Evolutionary conservation across 1,140 invertebrate genomes (phyloP).

Genomic region (Saccostrea echinata): DNA sequence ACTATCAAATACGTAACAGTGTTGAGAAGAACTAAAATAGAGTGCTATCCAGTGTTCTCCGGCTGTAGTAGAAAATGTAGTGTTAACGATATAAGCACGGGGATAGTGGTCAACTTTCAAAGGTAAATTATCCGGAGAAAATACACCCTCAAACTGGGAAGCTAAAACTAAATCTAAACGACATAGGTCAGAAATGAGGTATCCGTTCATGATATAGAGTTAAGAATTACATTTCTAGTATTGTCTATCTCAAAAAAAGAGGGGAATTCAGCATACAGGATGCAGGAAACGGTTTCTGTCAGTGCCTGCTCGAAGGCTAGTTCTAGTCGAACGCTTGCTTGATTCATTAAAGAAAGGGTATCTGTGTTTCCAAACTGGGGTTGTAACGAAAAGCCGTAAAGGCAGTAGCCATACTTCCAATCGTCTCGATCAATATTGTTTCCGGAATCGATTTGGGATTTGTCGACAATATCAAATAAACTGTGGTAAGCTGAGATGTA

Average conservation of each 20-base stretch:
- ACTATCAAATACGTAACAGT: background rate
- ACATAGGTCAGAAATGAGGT: background rate
- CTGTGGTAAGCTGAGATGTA: slow-evolving; percentile 29
- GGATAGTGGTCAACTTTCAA: background rate
- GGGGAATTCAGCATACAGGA: background rate
- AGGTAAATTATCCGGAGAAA: slow-evolving; percentile 24
- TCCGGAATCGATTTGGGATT: slow-evolving; percentile 28
- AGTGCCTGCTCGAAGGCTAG: background rate
- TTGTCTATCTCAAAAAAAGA: background rate
- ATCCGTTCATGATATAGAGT: background rate
- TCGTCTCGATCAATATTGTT: slow-evolving; percentile 32
- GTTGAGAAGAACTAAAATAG: background rate
- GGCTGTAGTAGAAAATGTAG: background rate
- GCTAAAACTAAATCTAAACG: background rate
- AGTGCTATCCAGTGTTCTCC: background rate
- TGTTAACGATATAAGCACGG: slow-evolving; percentile 40
- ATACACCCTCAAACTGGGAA: slow-evolving; percentile 13
- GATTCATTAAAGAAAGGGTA: too few species aligned
- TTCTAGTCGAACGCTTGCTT: slow-evolving; percentile 39
- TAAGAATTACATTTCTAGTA: background rate
- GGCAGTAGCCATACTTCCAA: slow-evolving; percentile 9
- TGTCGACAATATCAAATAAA: slow-evolving; percentile 40
- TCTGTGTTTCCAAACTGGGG: background rate
- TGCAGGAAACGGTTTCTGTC: background rate
- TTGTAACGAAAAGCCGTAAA: slow-evolving; percentile 43